Percentiles rank a stretch among this genome's conserved stretches.
Evolutionary conservation across 2,797 vertebrate genomes (phyloP).

Genomic region (Cirrhinus mrigala): DNA sequence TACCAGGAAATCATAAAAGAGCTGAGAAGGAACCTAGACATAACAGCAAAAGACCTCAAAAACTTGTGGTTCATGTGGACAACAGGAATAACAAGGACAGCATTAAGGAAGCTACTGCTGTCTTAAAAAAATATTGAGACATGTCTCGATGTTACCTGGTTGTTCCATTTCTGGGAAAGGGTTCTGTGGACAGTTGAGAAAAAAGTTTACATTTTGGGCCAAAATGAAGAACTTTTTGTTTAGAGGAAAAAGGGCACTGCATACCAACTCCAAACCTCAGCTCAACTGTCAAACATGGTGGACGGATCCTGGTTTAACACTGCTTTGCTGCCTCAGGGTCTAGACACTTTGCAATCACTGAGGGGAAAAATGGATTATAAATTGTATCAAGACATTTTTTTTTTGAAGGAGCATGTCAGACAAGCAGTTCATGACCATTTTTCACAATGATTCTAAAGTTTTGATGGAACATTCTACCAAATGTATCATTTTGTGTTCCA

Average conservation of each 20-base stretch:
- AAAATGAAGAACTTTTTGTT: background rate
- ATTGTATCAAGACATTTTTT: background rate
- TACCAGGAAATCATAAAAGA: background rate
- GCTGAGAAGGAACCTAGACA: background rate
- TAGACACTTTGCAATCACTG: background rate
- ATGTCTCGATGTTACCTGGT: background rate
- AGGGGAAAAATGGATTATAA: background rate
- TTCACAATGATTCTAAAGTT: background rate
- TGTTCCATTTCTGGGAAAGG: background rate
- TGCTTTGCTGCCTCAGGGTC: background rate
- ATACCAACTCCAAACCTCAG: background rate
- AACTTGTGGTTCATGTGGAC: background rate
- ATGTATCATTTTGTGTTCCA: background rate
- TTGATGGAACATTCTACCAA: background rate
- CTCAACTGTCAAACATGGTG: background rate
- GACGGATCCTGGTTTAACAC: background rate
- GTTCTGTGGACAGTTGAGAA: background rate
- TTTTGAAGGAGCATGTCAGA: background rate
- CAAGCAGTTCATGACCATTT: background rate
- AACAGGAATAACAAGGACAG: background rate
- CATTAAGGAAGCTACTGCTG: background rate
- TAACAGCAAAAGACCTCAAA: background rate
- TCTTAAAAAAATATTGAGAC: background rate
- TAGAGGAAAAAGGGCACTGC: background rate
- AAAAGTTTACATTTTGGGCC: too few relatives aligned